Evolutionary conservation across 2,888 invertebrate species (phyloP), one percentile per base, ranked within the genome.

Genomic region (Drosophila robusta): DNA sequence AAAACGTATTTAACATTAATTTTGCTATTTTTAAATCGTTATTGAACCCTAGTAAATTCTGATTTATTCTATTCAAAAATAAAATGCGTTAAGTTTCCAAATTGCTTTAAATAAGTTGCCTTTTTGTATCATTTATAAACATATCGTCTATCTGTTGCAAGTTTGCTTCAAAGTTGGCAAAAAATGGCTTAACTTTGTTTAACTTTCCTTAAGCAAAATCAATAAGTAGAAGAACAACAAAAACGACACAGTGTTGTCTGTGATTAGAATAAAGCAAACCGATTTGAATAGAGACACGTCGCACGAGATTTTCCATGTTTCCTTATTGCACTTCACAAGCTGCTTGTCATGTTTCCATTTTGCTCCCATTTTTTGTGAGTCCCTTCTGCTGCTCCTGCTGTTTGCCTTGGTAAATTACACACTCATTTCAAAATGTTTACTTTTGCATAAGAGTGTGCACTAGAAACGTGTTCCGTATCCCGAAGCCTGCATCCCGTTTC

Each of bases 401-500:
- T 87, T 85, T 85, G 87, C 82, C 72, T 76, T 80, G 64, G 87
- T 76, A 85, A 85, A 87, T 85, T 82, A 85, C 87, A 85, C 82
- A 85, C 71, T 80, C 82, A 81, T 84, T 85, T 80, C 65, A 70
- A 71, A 75, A 70, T 85, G 85, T 87, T 85, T 87, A 78, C 81
- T 78, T 73, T 78, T 85, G 75, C 67, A 75, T 75, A 64, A 57
- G 54, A 75, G 64, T 60, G 64, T 41, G 76, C 18, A 52, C 73
- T 56, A 62, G 58, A 70, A 65, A 56, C 65, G 62, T 76, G 64
- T 64, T 74, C 71, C 73, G 70, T 45, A 56, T 72, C 80, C 78
- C 60, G 84, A 44, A 55, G 66, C 42, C 72, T 72, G 80, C 70
- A 70, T 75, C 63, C 70, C 87, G 76, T 82, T 85, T 85, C 84